Evolutionary conservation across 2,113 vertebrate genomes (phyloP), one percentile per base, ranked within the genome.

Genomic region (Leucopsar rothschildi): DNA sequence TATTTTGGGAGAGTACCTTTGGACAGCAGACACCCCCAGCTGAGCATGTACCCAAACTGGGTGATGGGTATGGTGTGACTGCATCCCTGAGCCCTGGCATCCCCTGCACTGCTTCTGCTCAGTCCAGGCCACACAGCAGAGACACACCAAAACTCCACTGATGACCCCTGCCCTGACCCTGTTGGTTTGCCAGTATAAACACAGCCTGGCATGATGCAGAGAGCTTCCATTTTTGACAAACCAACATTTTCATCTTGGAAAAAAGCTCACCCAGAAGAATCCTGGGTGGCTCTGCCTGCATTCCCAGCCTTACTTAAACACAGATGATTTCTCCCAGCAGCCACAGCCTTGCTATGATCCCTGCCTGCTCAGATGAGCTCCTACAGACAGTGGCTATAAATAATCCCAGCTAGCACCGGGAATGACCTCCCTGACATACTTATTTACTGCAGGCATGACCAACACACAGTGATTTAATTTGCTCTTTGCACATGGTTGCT

Each of bases 371-470:
- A 0, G 35, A 77, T 53, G 44, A 77, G 20, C 56, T 93, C 33
- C 52, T 68, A 4, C 82, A 81, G 69, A 81, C 47, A 71, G 64
- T 9, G 8, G 64, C 63, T 89, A 78, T 83, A 88, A 90, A 97
- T 85, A 95, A 91, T 64, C 80, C 50, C 56, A 78, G 35, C 19
- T 57, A 76, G 50, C 35, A 15, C 11, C 53, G 76, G 65, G 57
- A 91, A 86, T 7, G 6, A 57, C 47, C 68, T 92, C 29, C 53
- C 10, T 56, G 80, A 92, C 82, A 59, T 87, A 60, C 92, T 90
- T 92, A 88, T 90, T 86, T 78, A 77, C 75, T 89, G 59, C 50
- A 94, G 75, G 31, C 17, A 7, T 70, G 78, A 53, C 68, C 47
- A 44, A 35, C 27, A 47, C 70, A 29, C 56, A 35, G 8, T 29